Evolutionary conservation across 2,797 vertebrate species (phyloP).

Genomic region (Buceros bicornis): DNA sequence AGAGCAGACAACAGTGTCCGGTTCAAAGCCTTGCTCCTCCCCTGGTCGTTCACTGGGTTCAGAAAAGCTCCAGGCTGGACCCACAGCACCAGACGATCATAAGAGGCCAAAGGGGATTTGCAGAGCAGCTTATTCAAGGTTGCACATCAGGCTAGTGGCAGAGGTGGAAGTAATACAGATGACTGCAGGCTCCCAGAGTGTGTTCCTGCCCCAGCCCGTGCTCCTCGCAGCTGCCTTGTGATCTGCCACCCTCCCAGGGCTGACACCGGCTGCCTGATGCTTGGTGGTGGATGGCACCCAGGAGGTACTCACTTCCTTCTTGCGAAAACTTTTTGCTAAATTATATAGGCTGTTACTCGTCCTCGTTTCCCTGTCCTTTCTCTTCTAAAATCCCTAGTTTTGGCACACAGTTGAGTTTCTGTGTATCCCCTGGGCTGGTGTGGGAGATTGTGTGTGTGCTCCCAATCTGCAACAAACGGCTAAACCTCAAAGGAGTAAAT

Average conservation of each 20-base stretch:
- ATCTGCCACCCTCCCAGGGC: rapidly evolving
- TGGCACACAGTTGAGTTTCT: rapidly evolving
- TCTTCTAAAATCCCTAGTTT: neutral
- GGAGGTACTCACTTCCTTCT: neutral
- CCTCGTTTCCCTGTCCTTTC: neutral
- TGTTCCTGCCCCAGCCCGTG: neutral
- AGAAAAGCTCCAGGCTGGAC: neutral
- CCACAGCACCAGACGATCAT: neutral
- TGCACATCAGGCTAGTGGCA: neutral
- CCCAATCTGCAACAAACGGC: neutral
- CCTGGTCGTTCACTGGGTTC: neutral
- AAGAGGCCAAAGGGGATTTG: conserved; percentile 2
- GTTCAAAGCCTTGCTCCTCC: neutral
- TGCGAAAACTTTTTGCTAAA: neutral
- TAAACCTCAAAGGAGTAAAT: neutral
- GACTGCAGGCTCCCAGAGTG: neutral
- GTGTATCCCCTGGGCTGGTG: neutral
- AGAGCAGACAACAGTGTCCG: neutral
- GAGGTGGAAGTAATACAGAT: neutral
- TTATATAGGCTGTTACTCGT: neutral
- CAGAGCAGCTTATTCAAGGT: neutral
- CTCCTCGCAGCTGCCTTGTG: neutral
- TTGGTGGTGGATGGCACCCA: rapidly evolving
- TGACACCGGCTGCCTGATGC: rapidly evolving
- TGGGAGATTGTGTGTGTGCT: neutral